A percentile compares a stretch with the other conserved stretches of the same genome.
phyloP scores from a whole-genome alignment of 1,140 invertebrate genomes.

The Drosophila insularis region DNA sequence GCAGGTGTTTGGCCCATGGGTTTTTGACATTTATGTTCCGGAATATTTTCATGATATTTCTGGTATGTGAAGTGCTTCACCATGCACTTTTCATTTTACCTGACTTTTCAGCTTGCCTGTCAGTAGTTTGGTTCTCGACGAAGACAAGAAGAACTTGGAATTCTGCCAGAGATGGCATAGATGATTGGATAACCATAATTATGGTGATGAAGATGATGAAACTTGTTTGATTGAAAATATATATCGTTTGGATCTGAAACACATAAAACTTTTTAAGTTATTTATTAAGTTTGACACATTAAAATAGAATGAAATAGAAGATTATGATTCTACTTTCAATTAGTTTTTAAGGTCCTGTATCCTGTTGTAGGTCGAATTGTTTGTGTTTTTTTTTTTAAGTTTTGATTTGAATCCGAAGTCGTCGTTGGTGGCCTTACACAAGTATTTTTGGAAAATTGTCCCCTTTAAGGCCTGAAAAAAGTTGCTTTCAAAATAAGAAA shows the following conservation, averaged over 20 bases:
- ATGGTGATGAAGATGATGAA: background rate
- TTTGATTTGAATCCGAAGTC: too few species aligned
- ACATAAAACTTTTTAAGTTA: background rate
- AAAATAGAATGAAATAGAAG: too few species aligned
- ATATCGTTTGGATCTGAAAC: background rate
- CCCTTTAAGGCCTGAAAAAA: too few species aligned
- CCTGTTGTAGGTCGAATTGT: too few species aligned
- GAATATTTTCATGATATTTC: background rate
- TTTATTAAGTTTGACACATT: too few species aligned
- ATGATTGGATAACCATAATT: background rate
- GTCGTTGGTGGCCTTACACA: too few species aligned
- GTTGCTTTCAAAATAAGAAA: too few species aligned
- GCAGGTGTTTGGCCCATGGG: slow-evolving; percentile 44
- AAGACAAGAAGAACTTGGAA: background rate
- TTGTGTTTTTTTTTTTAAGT: too few species aligned
- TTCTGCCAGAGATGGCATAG: background rate
- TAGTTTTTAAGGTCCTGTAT: too few species aligned
- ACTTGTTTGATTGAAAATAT: background rate
- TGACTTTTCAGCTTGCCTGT: slow-evolving; percentile 23
- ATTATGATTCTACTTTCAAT: too few species aligned
- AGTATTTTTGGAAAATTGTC: too few species aligned
- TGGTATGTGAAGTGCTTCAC: slow-evolving; percentile 1
- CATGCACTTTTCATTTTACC: slow-evolving; percentile 15
- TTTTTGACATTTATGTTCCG: slow-evolving; percentile 21
- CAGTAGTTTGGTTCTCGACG: background rate